A percentile compares a stretch with the other conserved stretches of the same genome.
Evolutionary conservation across 2,113 vertebrate genomes (phyloP).

Genomic region (Neofelis nebulosa): DNA sequence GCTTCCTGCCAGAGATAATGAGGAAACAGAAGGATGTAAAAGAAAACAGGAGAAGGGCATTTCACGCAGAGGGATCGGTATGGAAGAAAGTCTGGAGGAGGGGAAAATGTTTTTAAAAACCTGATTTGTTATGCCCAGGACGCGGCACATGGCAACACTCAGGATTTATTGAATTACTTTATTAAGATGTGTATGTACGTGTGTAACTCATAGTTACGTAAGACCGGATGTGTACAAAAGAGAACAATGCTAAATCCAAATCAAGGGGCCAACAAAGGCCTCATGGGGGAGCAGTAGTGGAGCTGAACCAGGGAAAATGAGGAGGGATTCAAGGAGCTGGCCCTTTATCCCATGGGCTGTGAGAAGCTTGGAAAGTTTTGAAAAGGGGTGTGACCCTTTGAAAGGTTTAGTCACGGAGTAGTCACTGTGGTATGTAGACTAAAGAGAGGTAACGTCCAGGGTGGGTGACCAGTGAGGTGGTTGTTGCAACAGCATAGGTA

Average conservation of each 20-base stretch:
- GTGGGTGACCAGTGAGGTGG: rapidly evolving
- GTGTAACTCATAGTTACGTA: not conserved
- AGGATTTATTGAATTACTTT: not conserved
- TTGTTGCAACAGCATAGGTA: rapidly evolving
- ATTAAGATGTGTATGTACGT: not conserved
- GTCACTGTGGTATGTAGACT: not conserved
- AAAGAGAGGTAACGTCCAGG: not conserved
- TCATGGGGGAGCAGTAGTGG: rapidly evolving
- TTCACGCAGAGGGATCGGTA: not conserved
- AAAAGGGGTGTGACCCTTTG: not conserved
- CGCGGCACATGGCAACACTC: not conserved
- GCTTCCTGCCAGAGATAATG: not conserved
- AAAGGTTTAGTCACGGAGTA: no score
- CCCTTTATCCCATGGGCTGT: not conserved
- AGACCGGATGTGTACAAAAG: not conserved
- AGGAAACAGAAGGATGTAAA: not conserved
- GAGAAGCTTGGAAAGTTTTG: not conserved
- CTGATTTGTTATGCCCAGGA: not conserved
- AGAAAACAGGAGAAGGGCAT: not conserved
- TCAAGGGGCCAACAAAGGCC: not conserved
- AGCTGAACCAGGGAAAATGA: not conserved
- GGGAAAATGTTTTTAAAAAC: not conserved
- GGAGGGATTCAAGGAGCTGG: not conserved
- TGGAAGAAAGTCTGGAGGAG: not conserved
- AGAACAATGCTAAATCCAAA: not conserved